phyloP scores from a whole-genome alignment of 2,888 invertebrate species.

The Plagiodera versicolora region DNA sequence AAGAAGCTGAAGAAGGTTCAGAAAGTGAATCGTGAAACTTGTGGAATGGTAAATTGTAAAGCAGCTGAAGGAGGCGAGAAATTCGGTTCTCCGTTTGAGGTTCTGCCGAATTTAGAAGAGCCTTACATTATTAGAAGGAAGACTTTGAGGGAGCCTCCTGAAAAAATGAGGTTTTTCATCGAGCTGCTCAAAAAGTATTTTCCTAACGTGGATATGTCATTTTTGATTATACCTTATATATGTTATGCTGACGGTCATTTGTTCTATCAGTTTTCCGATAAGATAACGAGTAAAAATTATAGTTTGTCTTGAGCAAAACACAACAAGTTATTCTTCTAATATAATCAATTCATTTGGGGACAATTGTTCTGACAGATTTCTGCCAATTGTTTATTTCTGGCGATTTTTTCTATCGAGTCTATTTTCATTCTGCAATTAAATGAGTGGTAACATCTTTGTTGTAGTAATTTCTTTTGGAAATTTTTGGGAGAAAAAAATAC shows the following conservation, averaged over 20 bases:
- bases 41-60: background rate
- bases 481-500: no score
- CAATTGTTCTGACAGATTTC: no score
- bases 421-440: no score
- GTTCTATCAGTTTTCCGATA: conserved; percentile 47
- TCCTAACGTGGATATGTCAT: conserved; percentile 41
- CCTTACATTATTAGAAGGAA: conserved; percentile 18
- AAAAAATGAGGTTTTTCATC: conserved; percentile 42
- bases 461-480: no score
- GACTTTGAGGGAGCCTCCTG: conserved; percentile 23
- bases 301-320: conserved; percentile 20
- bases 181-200: conserved; percentile 42
- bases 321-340: no score
- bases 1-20: no score
- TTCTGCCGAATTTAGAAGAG: conserved; percentile 16
- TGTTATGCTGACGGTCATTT: conserved; percentile 48
- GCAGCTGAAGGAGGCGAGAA: background rate
- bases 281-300: conserved; percentile 37
- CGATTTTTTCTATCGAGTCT: no score
- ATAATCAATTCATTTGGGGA: no score
- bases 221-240: conserved; percentile 46
- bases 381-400: no score
- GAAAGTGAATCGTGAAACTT: background rate
- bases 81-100: conserved; percentile 17
- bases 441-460: no score